Evolutionary conservation across 2,113 vertebrate species (phyloP), one percentile per base, ranked within the genome.

Genomic region (Peromyscus polionotus): DNA sequence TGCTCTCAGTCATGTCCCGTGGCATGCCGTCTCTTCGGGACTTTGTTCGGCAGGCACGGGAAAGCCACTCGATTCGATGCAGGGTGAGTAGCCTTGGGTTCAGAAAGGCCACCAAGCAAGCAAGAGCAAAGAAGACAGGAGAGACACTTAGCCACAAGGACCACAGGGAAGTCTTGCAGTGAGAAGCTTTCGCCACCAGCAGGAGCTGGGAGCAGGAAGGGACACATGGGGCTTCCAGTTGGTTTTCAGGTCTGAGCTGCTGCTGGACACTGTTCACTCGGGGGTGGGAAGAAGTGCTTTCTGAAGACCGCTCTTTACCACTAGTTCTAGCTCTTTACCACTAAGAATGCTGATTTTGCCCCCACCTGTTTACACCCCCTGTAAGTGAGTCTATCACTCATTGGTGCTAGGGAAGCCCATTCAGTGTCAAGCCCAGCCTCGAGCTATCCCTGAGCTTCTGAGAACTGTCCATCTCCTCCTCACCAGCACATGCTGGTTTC

Each of bases 181-280:
- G 54, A 85, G 33, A 14, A 33, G 7, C 0, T 0, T 1, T 84
- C 70, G 16, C 57, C 20, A 20, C 17, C 51, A 89, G 45, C 68
- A 36, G 42, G 45, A 68, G n/a, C 0, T 19, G n/a, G 48, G 7
- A n/a, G 86, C 24, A 14, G 48, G 6, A 48, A 54, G 17, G 1
- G 16, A 26, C 11, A 7, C 83, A 19, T 0, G 5, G 0, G 19
- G 31, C 42, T 54, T 81, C 45, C 39, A 24, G 24, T 2, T n/a
- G 39, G 33, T n/a, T n/a, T 83, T 77, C 76, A 59, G 70, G 8
- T 28, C 65, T 39, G 45, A 90, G 26, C n/a, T 31, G 10, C 36
- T 28, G 26, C 63, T 16, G n/a, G 76, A 67, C 13, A 11, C 22
- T 19, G 2, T 61, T 77, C 61, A 8, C 26, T 33, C 12, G 51